Evolutionary conservation across 2,113 vertebrate species (phyloP), one percentile per base, ranked within the genome.

Genomic region (Trichechus manatus): DNA sequence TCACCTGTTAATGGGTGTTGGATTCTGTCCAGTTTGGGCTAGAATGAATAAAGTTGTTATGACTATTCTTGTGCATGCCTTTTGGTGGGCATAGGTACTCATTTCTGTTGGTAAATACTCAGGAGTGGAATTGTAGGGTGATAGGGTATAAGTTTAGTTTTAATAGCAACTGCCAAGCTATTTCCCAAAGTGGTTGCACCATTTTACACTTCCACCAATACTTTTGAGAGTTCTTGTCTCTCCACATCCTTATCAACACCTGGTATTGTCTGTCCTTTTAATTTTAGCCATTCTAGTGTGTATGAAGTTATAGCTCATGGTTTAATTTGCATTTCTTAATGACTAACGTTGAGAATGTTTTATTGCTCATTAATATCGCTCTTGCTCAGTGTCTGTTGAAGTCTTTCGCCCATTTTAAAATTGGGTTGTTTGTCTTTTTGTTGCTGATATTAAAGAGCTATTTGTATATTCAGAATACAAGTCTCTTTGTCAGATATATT

Each of bases 301-400:
- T 61, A 14, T 72, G 9, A 81, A 93, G 31, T 91, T 9, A 17
- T 63, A 80, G 5, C 22, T 39, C 33, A 2, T 27, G 9, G 36
- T 44, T 93, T 80, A 53, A 84, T 96, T 93, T 94, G 39, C 56
- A 47, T 87, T 93, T 91, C 11, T 17, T 90, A 78, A 39, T 84
- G 44, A 88, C 36, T 88, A 22, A 90, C 81, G 47, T 70, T 93
- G 25, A 91, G 63, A 96, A 77, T 81, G 25, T 86, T 61, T 93
- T 64, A 80, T 77, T 88, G 77, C 22, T n/a, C 11, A 42, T 70
- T 88, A 17, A 5, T 39, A 9, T n/a, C 42, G 42, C 2, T 61
- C 7, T 22, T 80, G 81, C 68, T 87, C 74, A 87, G 4, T 77
- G 61, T 83, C 36, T 80, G 20, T 72, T 70, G 23, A 63, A 50